These are phyloP conservation scores for Epirrhoe tristata DNA, from an alignment of 2,888 invertebrate genomes.

Conservation along the genomic window DNA sequence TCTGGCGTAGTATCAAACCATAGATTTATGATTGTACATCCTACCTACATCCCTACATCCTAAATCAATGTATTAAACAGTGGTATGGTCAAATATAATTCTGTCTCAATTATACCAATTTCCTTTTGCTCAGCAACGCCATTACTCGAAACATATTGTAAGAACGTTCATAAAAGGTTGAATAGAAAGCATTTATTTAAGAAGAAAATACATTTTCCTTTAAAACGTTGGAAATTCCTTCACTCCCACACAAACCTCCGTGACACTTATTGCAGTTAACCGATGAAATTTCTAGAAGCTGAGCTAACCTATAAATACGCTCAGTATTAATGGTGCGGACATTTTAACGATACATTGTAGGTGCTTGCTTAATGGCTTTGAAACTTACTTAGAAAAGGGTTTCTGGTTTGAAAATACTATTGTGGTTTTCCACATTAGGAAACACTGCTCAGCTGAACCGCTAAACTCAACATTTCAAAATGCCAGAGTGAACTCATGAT, in stretches of 20 bases:
- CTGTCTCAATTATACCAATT: no score
- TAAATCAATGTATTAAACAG: no score
- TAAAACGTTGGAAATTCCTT: constrained; percentile 16
- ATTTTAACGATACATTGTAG: constrained; percentile 21
- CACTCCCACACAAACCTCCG: constrained; percentile 21
- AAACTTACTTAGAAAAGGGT: constrained; percentile 2
- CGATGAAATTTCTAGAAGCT: constrained; percentile 30
- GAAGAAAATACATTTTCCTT: neutral
- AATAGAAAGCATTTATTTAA: neutral
- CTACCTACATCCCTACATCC: no score
- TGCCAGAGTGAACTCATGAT: neutral
- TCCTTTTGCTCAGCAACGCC: neutral
- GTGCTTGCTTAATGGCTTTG: constrained; percentile 2
- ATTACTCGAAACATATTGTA: neutral
- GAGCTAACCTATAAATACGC: constrained; percentile 19
- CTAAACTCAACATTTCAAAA: neutral
- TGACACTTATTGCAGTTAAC: constrained; percentile 31
- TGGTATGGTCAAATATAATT: no score
- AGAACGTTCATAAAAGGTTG: neutral
- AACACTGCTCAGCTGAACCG: neutral
- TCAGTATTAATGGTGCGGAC: constrained; percentile 16
- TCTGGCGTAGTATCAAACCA: no score
- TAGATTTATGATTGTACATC: no score
- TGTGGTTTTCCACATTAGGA: neutral
- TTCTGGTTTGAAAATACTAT: neutral